phyloP scores from a whole-genome alignment of 1,140 invertebrate species.

The Hypothenemus hampei region DNA sequence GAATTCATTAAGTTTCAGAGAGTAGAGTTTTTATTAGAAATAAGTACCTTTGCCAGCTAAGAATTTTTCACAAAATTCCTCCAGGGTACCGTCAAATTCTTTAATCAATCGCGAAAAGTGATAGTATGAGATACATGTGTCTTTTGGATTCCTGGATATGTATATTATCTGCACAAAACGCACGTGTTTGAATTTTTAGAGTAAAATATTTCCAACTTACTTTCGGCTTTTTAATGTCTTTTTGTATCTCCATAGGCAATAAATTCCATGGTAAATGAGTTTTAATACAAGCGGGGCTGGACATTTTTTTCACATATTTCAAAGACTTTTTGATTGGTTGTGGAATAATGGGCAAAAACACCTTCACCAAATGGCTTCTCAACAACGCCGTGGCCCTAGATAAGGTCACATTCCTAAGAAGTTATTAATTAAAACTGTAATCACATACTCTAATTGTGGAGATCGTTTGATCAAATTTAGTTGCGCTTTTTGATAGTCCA shows the following conservation, averaged over 20 bases:
- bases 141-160: conserved; percentile 74
- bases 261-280: conserved; percentile 65
- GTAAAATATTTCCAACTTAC: conserved; percentile 30
- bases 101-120: conserved; percentile 62
- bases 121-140: conserved; percentile 72
- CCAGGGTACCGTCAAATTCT: conserved; percentile 56
- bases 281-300: conserved; percentile 59
- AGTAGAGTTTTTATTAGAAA: too few relatives aligned
- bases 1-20: too few relatives aligned
- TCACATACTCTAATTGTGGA: conserved; percentile 46
- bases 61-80: conserved; percentile 61
- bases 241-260: conserved; percentile 56
- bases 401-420: conserved; percentile 5
- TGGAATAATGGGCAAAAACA: conserved; percentile 34
- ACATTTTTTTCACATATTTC: conserved; percentile 26
- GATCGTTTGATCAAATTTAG: conserved; percentile 38
- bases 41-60: conserved; percentile 54
- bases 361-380: conserved; percentile 22
- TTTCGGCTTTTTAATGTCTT: conserved; percentile 48
- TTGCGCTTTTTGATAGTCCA: conserved; percentile 50
- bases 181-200: background rate
- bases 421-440: background rate
- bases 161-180: conserved; percentile 68
- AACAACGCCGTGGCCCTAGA: conserved; percentile 41
- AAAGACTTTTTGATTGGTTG: conserved; percentile 32